Base-by-base conservation (phyloP, 2,113 vertebrate genomes). In the Phyllostomus discolor region DNA sequence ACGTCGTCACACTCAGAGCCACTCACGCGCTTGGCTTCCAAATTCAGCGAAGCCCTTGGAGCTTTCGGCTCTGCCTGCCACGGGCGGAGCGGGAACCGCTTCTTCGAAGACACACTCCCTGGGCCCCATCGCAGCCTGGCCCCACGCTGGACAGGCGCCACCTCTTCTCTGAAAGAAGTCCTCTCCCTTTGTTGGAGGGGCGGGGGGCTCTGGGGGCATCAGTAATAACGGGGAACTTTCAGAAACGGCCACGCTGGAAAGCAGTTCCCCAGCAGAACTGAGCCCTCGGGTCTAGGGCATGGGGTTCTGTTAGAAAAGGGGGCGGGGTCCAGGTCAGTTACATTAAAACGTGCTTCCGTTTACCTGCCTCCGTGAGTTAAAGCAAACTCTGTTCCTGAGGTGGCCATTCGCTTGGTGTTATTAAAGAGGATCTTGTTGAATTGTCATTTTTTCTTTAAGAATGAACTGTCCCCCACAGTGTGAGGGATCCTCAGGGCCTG, bases 1-100 rank as follows among this genome's bases (percentile, higher is more conserved):
- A 80, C 92, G 95, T 50, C 78, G 96, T 95, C 96, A 88, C 88
- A 97, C 96, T 97, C 97, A 97, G 97, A 97, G 95, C 52, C 94
- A 78, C 97, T 96, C 81, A 76, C 96, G 78, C 94, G 94, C 31
- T 95, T 75, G 96, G 97, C 97, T 98, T 97, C 97, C 96, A 97
- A 97, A 95, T 97, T 94, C 97, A 97, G 97, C 81, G 70, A 97
- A 97, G 97, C 83, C 70, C 90, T 98, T 85, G 95, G 96, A 97
- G 94, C 91, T 95, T 97, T 89, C 92, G 94, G 95, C 97, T 84
- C 72, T 87, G 57, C 92, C 96, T 87, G 93, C 93, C 31, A 5
- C 88, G 80, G 90, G 76, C 87, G 90, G 90, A 94, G 57, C 80
- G 43, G 38, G 94, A 96, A 86, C 91, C 57, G 59, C 76, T 85